Base-by-base conservation (phyloP, 2,113 vertebrate species). In the Pollimyrus isidori region DNA sequence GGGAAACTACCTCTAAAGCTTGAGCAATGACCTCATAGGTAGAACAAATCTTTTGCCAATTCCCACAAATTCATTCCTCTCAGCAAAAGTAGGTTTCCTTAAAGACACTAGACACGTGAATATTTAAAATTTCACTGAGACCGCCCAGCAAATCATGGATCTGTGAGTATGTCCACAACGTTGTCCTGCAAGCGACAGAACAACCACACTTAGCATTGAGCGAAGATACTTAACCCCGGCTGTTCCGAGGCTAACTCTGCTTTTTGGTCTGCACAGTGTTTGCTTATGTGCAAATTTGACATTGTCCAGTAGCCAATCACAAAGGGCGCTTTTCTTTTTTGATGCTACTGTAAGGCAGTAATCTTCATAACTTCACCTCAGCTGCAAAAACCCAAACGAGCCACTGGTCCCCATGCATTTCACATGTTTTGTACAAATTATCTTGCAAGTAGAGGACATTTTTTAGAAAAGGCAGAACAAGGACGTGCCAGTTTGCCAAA, bases 11-110 rank as follows among this genome's bases (percentile, higher is more conserved):
- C 62, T 69, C n/a, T 65, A n/a, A 69, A 69, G 30, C 62, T 89
- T 91, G 92, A 91, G 90, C 92, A 90, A 93, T 95, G 95, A 95
- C 95, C 95, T 95, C 94, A 96, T 94, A 95, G 94, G 93, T 91
- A 94, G 93, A 92, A 93, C 92, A 30, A 95, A 89, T 90, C 89
- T 86, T 92, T 89, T 91, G 87, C 88, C 88, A 73, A 73, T 91
- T 91, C 89, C 89, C 46, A 48, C 89, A 69, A 49, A 90, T 88
- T 88, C 48, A 83, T 42, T 84, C 15, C 91, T 91, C 88, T 90
- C 88, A 88, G 88, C 2, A 88, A 90, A 42, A 30, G 82, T 9
- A 7, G 17, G 50, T 39, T 35, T 50, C 73, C 17, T 35, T 39
- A 42, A 53, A 58, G 26, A 84, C 30, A 89, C 35, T 23, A 89